phyloP scores from a whole-genome alignment of 2,797 vertebrate species.

The Labeo calbasu region DNA sequence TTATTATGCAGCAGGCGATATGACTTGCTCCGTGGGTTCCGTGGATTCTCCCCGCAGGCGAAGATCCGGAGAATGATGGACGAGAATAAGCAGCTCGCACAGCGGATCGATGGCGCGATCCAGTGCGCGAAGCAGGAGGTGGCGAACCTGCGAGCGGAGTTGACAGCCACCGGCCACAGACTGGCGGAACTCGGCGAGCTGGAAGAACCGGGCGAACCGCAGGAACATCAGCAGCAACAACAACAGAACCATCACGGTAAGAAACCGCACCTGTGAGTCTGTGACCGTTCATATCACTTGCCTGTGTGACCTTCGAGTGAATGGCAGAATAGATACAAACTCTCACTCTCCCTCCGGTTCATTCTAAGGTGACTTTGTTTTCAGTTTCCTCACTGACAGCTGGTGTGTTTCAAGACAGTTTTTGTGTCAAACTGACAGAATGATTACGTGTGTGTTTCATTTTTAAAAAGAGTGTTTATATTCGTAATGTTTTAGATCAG shows the following conservation, averaged over 20 bases:
- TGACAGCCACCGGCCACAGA: conserved; percentile 87
- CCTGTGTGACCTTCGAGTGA: conserved; percentile 19
- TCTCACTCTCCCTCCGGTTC: background rate
- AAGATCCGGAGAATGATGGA: conserved; percentile 95
- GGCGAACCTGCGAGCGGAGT: conserved; percentile 89
- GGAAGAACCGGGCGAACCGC: conserved; percentile 47
- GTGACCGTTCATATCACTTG: background rate
- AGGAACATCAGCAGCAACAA: conserved; percentile 36
- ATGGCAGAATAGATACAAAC: background rate
- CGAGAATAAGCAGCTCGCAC: conserved; percentile 92
- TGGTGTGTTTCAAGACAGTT: background rate
- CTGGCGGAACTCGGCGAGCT: conserved; percentile 84
- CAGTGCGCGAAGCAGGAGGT: conserved; percentile 92
- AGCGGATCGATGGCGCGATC: conserved; percentile 91
- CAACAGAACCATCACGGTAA: conserved; percentile 58
- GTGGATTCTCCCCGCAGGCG: conserved; percentile 86
- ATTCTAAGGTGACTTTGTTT: background rate
- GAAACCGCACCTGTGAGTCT: conserved; percentile 48
- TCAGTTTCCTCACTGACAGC: background rate
- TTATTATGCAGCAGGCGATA: conserved; percentile 79
- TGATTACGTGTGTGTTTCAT: background rate
- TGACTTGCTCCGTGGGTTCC: conserved; percentile 85
- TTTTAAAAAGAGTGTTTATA: background rate
- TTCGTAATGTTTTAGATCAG: background rate
- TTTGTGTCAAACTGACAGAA: background rate